A percentile compares a stretch with the other conserved stretches of the same genome.
These are phyloP conservation scores for Tapirus terrestris DNA, from an alignment of 2,113 vertebrate genomes.

Conservation along the genomic window DNA sequence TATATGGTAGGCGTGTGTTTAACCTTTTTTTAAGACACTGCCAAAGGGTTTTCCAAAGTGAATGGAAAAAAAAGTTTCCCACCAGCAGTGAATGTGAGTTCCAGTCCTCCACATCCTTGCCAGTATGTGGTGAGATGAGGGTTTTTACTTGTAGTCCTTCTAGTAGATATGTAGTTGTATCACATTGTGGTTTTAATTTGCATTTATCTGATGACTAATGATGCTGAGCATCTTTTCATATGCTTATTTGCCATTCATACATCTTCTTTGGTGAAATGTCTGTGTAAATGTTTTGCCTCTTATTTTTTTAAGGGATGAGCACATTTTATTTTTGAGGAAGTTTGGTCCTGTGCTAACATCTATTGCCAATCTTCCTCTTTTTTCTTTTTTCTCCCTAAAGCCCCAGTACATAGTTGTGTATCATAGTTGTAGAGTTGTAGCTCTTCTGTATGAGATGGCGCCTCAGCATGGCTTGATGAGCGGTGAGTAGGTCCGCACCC, in stretches of 20 bases:
- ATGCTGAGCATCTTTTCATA: background rate
- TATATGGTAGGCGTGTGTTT: background rate
- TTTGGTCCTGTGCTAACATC: too few relatives aligned
- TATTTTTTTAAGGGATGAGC: background rate
- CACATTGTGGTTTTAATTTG: background rate
- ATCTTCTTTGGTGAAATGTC: background rate
- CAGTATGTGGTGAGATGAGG: background rate
- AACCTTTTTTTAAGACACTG: background rate
- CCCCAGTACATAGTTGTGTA: too few relatives aligned
- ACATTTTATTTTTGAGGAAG: too few relatives aligned
- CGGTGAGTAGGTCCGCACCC: too few relatives aligned
- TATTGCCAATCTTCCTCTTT: too few relatives aligned
- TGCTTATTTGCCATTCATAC: background rate
- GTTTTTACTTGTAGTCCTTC: background rate
- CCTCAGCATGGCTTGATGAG: too few relatives aligned
- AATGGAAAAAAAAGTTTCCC: background rate
- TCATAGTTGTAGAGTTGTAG: too few relatives aligned
- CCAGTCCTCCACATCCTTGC: background rate
- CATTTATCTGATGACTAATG: background rate
- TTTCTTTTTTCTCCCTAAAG: too few relatives aligned
- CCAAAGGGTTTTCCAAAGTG: background rate
- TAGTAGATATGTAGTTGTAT: background rate
- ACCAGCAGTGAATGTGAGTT: background rate
- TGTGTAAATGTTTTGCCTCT: background rate
- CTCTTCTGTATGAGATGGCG: too few relatives aligned